Evolutionary conservation across 2,888 invertebrate genomes (phyloP), one percentile per base, ranked within the genome.

Genomic region (Phaedon cochleariae): DNA sequence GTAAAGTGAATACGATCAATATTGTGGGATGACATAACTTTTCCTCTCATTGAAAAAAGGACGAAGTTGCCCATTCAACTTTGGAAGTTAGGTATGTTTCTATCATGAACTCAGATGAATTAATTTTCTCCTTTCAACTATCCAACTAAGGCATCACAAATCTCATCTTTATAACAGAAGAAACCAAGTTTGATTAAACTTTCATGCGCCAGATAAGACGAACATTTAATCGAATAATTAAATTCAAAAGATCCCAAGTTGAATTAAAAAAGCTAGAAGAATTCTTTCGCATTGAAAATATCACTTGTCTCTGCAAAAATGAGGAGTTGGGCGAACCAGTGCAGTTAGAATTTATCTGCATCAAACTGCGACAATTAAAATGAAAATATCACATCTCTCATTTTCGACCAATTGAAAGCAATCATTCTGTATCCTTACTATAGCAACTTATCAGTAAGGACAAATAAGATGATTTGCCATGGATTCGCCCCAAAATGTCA

Each of bases 351-450:
- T 71, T 77, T 77, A 77, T 77, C 76, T 71, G 65, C 65, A 71
- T 67, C 67, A 76, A 75, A 69, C 76, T 72, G 71, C 58, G 26
- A 72, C 72, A 74, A 76, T 77, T 76, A 75, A 76, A 77, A 76
- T 75, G 74, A 75, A 72, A 76, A 76, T 76, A 76, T 26, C 7
- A 26, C 3, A 5, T 26, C 26, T 5, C 26, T 26, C 26, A 5
- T 26, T 7, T 26, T 26, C 7, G 26, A 26, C 26, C 26, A 7
- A 26, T 5, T 26, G 3, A 26, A 26, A 26, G 3, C 26, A n/a
- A n/a, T n/a, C n/a, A n/a, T n/a, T n/a, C n/a, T n/a, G n/a, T n/a
- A n/a, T n/a, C n/a, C n/a, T n/a, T n/a, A n/a, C n/a, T n/a, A n/a
- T n/a, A n/a, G n/a, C n/a, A n/a, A n/a, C n/a, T n/a, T n/a, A n/a